Percentiles rank a stretch among this genome's conserved stretches.
Evolutionary conservation across 2,888 invertebrate species (phyloP).

Genomic region (Boloria euphrosyne): DNA sequence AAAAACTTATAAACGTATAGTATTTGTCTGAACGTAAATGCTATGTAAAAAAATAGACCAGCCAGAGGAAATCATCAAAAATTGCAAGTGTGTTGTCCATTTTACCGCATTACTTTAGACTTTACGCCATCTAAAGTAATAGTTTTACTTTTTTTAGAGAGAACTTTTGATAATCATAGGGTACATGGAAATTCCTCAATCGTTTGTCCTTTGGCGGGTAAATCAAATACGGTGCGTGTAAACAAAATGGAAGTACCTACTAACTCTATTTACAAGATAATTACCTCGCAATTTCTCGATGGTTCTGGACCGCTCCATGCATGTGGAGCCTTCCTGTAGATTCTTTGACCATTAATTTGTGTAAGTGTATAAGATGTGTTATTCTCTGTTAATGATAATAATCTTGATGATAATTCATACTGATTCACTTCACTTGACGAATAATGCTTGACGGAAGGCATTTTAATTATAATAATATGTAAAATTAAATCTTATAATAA

Average conservation of each 20-base stretch:
- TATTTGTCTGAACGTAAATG: too few relatives aligned
- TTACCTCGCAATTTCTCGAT: constrained; percentile 85
- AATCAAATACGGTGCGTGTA: neutral
- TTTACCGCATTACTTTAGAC: too few relatives aligned
- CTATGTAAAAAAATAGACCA: too few relatives aligned
- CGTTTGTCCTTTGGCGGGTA: constrained; percentile 8
- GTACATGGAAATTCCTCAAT: neutral
- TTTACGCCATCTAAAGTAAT: too few relatives aligned
- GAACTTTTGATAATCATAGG: neutral
- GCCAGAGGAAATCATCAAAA: too few relatives aligned
- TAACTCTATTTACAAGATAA: constrained; percentile 25
- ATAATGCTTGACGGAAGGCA: constrained; percentile 78
- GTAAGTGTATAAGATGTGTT: constrained; percentile 76
- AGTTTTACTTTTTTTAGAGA: too few relatives aligned
- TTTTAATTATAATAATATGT: constrained; percentile 52
- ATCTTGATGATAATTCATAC: constrained; percentile 78
- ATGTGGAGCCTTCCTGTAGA: constrained; percentile 84
- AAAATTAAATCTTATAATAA: constrained; percentile 72
- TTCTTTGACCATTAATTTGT: constrained; percentile 87
- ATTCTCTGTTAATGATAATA: constrained; percentile 77
- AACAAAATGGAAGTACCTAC: neutral
- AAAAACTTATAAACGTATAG: too few relatives aligned
- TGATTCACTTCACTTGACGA: constrained; percentile 79
- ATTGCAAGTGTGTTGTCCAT: too few relatives aligned
- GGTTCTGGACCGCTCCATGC: constrained; percentile 78